These are phyloP conservation scores for Phoxinus dragarum DNA, from an alignment of 2,797 vertebrate species.

Conservation along the genomic window DNA sequence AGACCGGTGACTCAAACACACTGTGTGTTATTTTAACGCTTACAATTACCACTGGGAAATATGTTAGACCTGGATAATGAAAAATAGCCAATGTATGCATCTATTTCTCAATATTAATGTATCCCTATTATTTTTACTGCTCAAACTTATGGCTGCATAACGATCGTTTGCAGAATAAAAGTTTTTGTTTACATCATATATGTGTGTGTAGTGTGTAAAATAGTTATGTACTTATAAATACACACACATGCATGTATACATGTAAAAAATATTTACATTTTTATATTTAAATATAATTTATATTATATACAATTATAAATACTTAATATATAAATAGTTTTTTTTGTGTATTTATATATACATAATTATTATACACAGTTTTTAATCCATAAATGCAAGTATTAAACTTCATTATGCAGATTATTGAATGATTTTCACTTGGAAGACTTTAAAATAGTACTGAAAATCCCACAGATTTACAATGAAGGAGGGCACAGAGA, in stretches of 20 bases:
- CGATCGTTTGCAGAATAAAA: no score
- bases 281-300: no score
- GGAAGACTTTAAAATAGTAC: neutral
- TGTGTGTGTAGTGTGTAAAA: no score
- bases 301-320: no score
- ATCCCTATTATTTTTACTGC: no score
- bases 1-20: slow-evolving; percentile 67
- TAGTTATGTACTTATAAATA: no score
- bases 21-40: slow-evolving; percentile 55
- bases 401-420: neutral
- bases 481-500: neutral
- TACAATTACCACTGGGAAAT: neutral
- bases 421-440: neutral
- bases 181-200: no score
- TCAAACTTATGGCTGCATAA: no score
- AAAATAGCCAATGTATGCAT: neutral
- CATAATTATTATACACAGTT: neutral
- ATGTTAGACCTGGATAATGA: neutral
- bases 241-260: no score
- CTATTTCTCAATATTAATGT: neutral
- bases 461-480: neutral
- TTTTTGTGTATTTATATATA: no score
- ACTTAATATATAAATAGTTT: no score
- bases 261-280: no score
- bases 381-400: neutral